These are phyloP conservation scores for Neuroterus valhalla DNA, from an alignment of 1,140 invertebrate genomes.

Conservation along the genomic window DNA sequence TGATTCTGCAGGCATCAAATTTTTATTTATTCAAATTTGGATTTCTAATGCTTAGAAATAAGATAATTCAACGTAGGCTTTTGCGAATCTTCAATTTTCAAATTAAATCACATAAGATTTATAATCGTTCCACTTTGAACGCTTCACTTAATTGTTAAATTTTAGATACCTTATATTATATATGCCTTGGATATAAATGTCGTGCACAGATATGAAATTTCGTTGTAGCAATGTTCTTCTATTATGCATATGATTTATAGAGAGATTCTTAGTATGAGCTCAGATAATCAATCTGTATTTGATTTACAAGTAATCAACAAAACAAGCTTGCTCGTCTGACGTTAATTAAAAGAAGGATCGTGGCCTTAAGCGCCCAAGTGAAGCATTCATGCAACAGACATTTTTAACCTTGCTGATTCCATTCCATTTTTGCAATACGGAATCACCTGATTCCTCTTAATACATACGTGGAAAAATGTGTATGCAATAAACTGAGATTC, in stretches of 20 bases:
- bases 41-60: no score
- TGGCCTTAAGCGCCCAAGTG: background rate
- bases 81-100: no score
- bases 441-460: slow-evolving; percentile 1
- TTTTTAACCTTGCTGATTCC: slow-evolving; percentile 3
- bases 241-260: slow-evolving; percentile 16
- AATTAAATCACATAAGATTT: slow-evolving; percentile 32
- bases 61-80: no score
- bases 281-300: background rate
- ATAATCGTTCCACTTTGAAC: no score
- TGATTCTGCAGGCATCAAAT: no score
- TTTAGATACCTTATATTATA: no score
- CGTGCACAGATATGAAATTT: background rate
- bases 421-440: background rate
- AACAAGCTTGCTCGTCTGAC: slow-evolving; percentile 2
- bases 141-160: no score
- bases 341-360: slow-evolving; percentile 17
- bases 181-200: no score
- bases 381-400: slow-evolving; percentile 9
- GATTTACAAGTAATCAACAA: background rate
- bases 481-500: background rate
- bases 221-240: background rate
- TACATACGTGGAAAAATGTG: background rate
- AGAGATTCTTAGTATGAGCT: slow-evolving; percentile 6
- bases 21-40: no score